Percentiles rank a stretch among this genome's conserved stretches.
phyloP scores from a whole-genome alignment of 2,888 invertebrate species.

The Cataglyphis livida region DNA sequence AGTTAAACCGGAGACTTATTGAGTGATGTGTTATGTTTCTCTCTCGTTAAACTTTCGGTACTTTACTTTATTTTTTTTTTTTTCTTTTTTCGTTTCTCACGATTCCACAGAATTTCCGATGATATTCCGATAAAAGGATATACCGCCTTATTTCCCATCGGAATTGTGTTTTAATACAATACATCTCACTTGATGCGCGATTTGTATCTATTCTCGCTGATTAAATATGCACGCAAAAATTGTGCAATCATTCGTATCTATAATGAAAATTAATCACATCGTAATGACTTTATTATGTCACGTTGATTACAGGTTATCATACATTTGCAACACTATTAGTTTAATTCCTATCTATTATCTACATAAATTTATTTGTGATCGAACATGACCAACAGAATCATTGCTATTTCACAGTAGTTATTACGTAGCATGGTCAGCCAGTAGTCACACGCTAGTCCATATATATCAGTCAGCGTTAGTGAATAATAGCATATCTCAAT shows the following conservation, averaged over 20 bases:
- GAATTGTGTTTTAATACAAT: slow-evolving; percentile 14
- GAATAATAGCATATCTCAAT: slow-evolving; percentile 22
- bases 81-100: background rate
- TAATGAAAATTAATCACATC: slow-evolving; percentile 21
- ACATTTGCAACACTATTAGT: slow-evolving; percentile 28
- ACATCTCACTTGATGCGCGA: background rate
- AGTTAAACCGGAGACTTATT: too few relatives aligned
- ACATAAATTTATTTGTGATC: slow-evolving; percentile 18
- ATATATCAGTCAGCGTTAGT: slow-evolving; percentile 13
- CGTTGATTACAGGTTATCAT: slow-evolving; percentile 29
- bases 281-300: slow-evolving; percentile 15
- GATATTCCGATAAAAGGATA: background rate
- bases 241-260: background rate
- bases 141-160: slow-evolving; percentile 14
- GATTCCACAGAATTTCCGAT: background rate
- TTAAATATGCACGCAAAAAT: background rate
- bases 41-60: slow-evolving; percentile 1
- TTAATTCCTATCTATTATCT: background rate
- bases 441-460: slow-evolving; percentile 30
- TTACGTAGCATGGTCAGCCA: slow-evolving; percentile 33
- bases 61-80: slow-evolving; percentile 12
- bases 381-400: background rate
- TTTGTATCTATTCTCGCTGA: background rate
- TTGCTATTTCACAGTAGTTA: slow-evolving; percentile 44
- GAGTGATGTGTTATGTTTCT: too few relatives aligned